These are phyloP conservation scores for Tridacna gigas DNA, from an alignment of 2,888 invertebrate genomes.

Conservation along the genomic window DNA sequence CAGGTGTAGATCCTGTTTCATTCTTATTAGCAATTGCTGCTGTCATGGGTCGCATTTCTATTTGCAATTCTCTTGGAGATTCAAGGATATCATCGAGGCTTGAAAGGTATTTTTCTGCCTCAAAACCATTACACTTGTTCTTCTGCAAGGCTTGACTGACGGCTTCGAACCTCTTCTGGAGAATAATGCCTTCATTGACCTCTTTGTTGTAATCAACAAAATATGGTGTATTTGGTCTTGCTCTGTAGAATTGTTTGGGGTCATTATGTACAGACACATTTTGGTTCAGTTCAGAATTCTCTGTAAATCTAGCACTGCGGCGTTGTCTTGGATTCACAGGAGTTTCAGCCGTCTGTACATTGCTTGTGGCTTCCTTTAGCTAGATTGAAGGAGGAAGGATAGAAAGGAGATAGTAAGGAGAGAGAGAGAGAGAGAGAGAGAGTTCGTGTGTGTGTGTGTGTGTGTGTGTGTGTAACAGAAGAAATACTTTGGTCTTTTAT, in stretches of 20 bases:
- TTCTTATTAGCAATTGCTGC: neutral
- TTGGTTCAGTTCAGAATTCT: constrained; percentile 14
- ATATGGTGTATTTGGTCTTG: constrained; percentile 17
- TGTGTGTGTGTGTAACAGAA: too few species aligned
- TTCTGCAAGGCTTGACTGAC: neutral
- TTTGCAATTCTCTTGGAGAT: neutral
- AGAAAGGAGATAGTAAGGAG: neutral
- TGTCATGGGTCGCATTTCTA: neutral
- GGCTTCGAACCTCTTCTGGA: neutral
- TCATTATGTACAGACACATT: constrained; percentile 18
- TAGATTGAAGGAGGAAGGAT: neutral
- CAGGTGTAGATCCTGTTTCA: neutral
- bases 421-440: neutral
- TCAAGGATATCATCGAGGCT: neutral
- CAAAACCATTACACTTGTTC: neutral
- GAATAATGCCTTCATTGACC: neutral
- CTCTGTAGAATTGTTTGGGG: neutral
- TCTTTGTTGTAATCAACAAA: constrained; percentile 3
- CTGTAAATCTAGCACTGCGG: neutral
- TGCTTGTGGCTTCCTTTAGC: too few species aligned
- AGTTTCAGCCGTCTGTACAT: neutral
- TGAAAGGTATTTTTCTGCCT: neutral
- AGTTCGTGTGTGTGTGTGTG: neutral
- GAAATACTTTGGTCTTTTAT: too few species aligned
- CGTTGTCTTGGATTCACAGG: neutral